Base-by-base conservation (phyloP, 2,113 vertebrate species). In the Oenanthe oenanthe region DNA sequence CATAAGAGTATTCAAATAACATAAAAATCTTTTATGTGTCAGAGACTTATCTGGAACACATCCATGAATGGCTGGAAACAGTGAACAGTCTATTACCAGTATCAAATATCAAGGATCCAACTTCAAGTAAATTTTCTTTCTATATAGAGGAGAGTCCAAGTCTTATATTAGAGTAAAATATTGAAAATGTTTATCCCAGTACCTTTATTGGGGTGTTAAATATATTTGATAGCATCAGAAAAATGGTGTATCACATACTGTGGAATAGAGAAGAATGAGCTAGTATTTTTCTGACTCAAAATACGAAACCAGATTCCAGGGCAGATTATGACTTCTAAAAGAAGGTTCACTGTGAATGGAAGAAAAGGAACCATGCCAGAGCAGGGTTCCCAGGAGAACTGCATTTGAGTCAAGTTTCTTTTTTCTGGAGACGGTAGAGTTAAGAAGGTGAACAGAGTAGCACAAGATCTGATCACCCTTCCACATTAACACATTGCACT, bases 11-110 rank as follows among this genome's bases (percentile, higher is more conserved):
- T 87, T 94, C 57, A 91, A 94, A 95, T 75, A 67, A 60, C 91
- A 77, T 45, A 78, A 91, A 90, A 58, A 85, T 83, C 32, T 95
- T 96, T 83, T 48, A 85, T 82, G 28, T 91, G 72, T 95, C 36
- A 71, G 47, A 45, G 79, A 70, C 92, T 76, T 95, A 94, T 77
- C 93, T 96, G 91, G 67, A 97, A 63, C 67, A 45, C 21, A 85
- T 85, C 91, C 86, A 88, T 38, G 86, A 91, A 76, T 58, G 73
- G 36, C 81, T 96, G 88, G 58, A 96, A 96, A 92, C 4, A 89
- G 51, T 67, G 73, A 94, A 71, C 47, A 85, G 57, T 74, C 16
- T 62, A 81, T 71, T 82, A 72, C 88, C 43, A 84, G 58, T 62
- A 58, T 94, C 25, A 0, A 75, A 70, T 95, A 93, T 80, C 80